These are phyloP conservation scores for Euphydryas editha DNA, from an alignment of 2,888 invertebrate species.

Conservation along the genomic window DNA sequence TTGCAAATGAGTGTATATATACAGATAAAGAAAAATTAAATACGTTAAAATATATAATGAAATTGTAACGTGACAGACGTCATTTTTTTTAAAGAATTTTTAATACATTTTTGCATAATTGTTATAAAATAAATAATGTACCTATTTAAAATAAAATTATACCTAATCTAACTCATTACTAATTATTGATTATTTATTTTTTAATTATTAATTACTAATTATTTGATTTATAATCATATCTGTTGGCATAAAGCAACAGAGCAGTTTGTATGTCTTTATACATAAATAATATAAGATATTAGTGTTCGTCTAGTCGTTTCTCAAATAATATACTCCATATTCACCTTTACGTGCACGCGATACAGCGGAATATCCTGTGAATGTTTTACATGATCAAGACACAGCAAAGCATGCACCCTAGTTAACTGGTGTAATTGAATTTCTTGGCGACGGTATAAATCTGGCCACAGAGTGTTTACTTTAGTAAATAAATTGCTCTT, in stretches of 20 bases:
- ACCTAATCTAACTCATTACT: too few relatives aligned
- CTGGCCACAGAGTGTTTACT: slow-evolving; percentile 58
- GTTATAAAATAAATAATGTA: too few relatives aligned
- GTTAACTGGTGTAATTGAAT: slow-evolving; percentile 68
- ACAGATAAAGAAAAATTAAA: too few relatives aligned
- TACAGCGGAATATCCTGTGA: slow-evolving; percentile 5
- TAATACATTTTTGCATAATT: too few relatives aligned
- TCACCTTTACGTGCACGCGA: neutral
- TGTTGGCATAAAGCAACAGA: neutral
- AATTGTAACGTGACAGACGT: too few relatives aligned
- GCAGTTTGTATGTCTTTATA: neutral
- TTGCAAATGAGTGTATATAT: too few relatives aligned
- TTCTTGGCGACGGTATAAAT: slow-evolving; percentile 57
- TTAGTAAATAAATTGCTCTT: slow-evolving; percentile 45
- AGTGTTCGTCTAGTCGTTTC: slow-evolving; percentile 20
- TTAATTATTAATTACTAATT: too few relatives aligned
- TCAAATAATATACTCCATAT: slow-evolving; percentile 2
- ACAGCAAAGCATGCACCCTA: slow-evolving; percentile 51
- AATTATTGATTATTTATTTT: too few relatives aligned
- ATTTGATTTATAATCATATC: too few relatives aligned
- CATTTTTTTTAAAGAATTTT: too few relatives aligned
- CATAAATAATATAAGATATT: slow-evolving; percentile 20
- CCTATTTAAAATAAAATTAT: too few relatives aligned
- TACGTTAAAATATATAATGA: too few relatives aligned
- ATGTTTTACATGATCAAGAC: slow-evolving; percentile 9